Evolutionary conservation across 2,888 invertebrate genomes (phyloP).

Genomic region (Eupithecia insigniata): DNA sequence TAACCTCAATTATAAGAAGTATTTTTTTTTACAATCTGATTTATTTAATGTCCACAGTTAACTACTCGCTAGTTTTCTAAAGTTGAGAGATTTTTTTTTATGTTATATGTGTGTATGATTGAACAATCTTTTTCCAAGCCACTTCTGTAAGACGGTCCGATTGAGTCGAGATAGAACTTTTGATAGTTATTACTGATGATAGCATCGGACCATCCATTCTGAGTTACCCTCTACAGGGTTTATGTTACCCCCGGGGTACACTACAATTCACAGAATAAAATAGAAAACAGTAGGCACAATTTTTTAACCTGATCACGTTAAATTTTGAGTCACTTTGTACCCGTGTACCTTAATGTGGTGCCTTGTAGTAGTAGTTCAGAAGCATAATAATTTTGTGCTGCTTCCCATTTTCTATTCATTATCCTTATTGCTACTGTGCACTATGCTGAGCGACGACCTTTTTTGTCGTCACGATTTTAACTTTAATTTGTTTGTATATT

Average conservation of each 20-base stretch:
- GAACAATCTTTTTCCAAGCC: constrained; percentile 6
- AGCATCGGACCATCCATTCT: constrained; percentile 36
- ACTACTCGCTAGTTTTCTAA: neutral
- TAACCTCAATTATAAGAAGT: neutral
- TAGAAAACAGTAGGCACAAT: constrained; percentile 12
- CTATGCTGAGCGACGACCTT: neutral
- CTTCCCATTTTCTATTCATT: too few relatives aligned
- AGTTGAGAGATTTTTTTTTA: too few relatives aligned
- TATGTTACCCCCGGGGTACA: constrained; percentile 34
- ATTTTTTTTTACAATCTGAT: neutral
- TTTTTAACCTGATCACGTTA: neutral
- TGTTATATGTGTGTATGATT: neutral
- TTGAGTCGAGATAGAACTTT: constrained; percentile 12
- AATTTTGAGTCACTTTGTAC: neutral
- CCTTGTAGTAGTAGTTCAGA: neutral
- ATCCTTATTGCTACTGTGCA: neutral
- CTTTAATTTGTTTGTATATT: neutral
- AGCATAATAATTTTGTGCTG: neutral
- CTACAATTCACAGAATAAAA: constrained; percentile 13
- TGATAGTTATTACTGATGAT: constrained; percentile 37
- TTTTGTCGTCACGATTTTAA: neutral
- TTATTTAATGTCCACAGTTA: neutral
- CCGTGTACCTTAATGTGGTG: neutral
- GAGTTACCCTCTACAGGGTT: constrained; percentile 32
- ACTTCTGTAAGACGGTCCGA: neutral